Evolutionary conservation across 30 jellyfish, hydroid and myxozoan genomes (phyloP).

Genomic region (Phacellophora camtschatica): DNA sequence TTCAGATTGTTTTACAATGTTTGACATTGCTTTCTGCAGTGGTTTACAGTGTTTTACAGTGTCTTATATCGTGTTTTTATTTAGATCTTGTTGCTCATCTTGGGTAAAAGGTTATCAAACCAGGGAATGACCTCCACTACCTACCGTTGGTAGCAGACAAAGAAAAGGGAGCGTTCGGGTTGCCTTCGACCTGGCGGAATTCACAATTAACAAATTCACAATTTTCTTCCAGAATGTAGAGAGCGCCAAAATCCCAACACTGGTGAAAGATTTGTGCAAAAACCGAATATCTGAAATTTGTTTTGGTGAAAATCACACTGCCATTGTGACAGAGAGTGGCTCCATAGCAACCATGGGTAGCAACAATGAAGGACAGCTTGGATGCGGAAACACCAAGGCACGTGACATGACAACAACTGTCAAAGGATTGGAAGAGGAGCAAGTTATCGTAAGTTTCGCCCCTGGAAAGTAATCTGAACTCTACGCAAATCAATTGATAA

Average conservation of each 20-base stretch:
- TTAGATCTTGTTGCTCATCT: no score
- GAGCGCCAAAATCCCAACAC: conserved; percentile 49
- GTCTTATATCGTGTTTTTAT: no score
- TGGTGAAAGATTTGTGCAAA: conserved; percentile 75
- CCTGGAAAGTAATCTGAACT: no score
- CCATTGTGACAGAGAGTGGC: conserved; percentile 69
- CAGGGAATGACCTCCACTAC: no score
- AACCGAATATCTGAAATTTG: conserved; percentile 51
- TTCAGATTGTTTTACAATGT: no score
- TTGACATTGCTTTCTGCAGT: no score
- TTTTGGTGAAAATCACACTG: conserved; percentile 75
- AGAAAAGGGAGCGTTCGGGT: neutral
- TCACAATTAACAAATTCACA: neutral
- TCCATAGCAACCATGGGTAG: conserved; percentile 74
- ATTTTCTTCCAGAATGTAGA: conserved; percentile 30
- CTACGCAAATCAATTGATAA: no score
- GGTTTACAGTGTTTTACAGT: no score
- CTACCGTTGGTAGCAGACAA: no score
- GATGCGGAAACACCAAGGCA: conserved; percentile 76
- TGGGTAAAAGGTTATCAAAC: no score
- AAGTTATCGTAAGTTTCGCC: conserved; percentile 61
- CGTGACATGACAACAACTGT: conserved; percentile 71
- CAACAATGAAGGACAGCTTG: conserved; percentile 85
- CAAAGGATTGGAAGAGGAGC: conserved; percentile 86
- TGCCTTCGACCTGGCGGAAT: neutral